Conservation (phyloP, 2,113 vertebrate species). For the Ploceus nigricollis region DNA sequence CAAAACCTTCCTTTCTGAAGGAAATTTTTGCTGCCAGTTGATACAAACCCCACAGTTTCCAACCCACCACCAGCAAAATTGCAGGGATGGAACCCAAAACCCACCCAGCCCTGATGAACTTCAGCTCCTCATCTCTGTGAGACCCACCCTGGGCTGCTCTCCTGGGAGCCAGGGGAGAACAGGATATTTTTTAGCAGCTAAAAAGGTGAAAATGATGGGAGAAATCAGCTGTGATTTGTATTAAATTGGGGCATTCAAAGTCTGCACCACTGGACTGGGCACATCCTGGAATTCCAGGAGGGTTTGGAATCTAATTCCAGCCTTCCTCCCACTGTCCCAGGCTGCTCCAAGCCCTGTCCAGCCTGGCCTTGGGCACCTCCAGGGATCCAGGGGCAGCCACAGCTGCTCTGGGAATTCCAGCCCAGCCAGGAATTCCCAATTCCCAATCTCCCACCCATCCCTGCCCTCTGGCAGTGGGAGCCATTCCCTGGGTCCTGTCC, state of each 20-base stretch:
- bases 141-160: not conserved
- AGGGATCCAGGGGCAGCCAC: not conserved
- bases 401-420: not conserved
- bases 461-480: not conserved
- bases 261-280: fast-evolving
- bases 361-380: not conserved
- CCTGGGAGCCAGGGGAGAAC: not conserved
- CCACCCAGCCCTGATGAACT: not conserved
- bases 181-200: not conserved
- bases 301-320: not conserved
- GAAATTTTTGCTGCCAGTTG: not conserved
- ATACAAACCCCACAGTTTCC: not conserved
- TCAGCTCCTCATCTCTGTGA: fast-evolving
- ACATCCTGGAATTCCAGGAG: not conserved
- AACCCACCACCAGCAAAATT: fast-evolving
- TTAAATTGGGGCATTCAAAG: fast-evolving
- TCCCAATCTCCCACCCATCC: not conserved
- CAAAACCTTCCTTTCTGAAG: not conserved
- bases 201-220: not conserved
- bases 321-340: fast-evolving
- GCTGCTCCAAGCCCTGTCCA: not conserved
- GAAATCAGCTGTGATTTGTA: not conserved
- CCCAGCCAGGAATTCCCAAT: not conserved
- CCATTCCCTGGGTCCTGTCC: not conserved
- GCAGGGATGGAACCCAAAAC: not conserved